Percentiles rank a stretch among this genome's conserved stretches.
These are phyloP conservation scores for Chunga burmeisteri DNA, from an alignment of 2,113 vertebrate species.

Conservation along the genomic window DNA sequence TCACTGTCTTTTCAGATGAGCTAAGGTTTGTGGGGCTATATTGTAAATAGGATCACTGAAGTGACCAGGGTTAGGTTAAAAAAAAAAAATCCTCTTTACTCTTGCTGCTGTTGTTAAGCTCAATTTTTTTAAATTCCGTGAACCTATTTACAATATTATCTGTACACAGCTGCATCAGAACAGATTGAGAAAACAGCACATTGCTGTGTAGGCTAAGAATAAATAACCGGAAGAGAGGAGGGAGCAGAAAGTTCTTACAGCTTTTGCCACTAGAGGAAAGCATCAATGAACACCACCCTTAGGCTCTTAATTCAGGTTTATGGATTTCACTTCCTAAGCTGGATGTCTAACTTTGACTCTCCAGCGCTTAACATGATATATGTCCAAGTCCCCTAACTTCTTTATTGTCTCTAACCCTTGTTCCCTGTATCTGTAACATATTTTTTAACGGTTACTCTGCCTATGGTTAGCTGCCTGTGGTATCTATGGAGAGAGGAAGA, in stretches of 20 bases:
- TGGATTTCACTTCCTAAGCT: not conserved
- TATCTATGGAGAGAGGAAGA: not conserved
- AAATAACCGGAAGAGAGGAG: not conserved
- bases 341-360: not conserved
- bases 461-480: not conserved
- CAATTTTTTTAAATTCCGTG: not conserved
- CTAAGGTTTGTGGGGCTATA: not conserved
- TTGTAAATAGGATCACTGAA: not conserved
- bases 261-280: not conserved
- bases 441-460: not conserved
- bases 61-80: not conserved
- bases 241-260: not conserved
- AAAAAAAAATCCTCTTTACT: not conserved
- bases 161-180: not conserved
- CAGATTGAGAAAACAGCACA: not conserved
- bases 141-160: not conserved
- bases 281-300: not conserved
- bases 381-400: not conserved
- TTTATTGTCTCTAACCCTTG: not conserved
- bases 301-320: conserved; percentile 14
- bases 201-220: not conserved
- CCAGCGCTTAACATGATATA: not conserved
- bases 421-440: not conserved
- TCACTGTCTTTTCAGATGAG: not conserved
- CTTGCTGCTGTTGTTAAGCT: not conserved